phyloP scores from a whole-genome alignment of 2,888 invertebrate species.

The Caenorhabditis sp. region DNA sequence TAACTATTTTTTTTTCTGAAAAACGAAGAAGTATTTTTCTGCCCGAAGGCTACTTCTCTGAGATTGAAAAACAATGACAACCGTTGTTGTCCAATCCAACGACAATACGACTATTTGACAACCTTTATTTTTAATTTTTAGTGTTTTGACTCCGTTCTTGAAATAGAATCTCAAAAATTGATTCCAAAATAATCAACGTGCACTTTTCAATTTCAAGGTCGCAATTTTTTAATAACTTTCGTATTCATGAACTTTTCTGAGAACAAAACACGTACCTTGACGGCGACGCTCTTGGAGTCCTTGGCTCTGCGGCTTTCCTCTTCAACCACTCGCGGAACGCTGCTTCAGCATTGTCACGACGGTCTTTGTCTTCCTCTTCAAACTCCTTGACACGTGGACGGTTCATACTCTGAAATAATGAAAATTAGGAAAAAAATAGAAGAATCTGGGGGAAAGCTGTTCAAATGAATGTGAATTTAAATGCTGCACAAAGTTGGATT shows the following conservation, averaged over 20 bases:
- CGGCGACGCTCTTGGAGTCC: conserved; percentile 70
- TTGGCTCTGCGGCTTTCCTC: conserved; percentile 68
- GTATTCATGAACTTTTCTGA: conserved; percentile 10
- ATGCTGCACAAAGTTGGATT: too few species aligned
- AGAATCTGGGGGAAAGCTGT: neutral
- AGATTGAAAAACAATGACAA: too few species aligned
- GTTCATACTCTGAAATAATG: conserved; percentile 69
- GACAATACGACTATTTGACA: too few species aligned
- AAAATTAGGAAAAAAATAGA: neutral
- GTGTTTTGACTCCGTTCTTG: neutral
- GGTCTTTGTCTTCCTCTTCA: conserved; percentile 71
- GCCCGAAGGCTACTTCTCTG: too few species aligned
- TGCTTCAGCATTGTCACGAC: conserved; percentile 69
- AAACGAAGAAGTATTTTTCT: too few species aligned
- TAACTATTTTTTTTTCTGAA: too few species aligned
- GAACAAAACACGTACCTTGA: conserved; percentile 62
- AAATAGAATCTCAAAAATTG: neutral
- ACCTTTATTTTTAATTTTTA: too few species aligned
- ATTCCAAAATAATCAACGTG: neutral
- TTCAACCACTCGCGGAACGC: conserved; percentile 75
- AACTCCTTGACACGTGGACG: conserved; percentile 65
- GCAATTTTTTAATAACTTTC: neutral
- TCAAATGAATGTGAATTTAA: conserved; percentile 3
- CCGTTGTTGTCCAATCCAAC: too few species aligned
- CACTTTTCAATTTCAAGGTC: neutral